Conservation (phyloP, 2,888 invertebrate genomes). For the Dysmachus trigonus region DNA sequence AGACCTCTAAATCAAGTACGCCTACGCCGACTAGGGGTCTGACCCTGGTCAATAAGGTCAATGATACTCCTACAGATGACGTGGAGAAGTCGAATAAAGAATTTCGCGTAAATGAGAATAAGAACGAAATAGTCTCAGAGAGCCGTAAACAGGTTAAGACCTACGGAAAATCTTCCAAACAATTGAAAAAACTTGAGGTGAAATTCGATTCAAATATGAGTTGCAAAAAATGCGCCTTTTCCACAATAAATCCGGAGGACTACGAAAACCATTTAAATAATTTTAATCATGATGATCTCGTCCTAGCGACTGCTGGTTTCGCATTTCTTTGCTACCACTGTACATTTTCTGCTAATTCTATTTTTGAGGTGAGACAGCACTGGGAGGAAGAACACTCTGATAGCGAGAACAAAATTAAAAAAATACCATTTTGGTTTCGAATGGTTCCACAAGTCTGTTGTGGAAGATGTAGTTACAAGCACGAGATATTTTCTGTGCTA, state of each 20-base stretch:
- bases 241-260: not conserved
- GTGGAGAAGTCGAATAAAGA: not conserved
- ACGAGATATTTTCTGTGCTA: not conserved
- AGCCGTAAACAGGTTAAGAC: not conserved
- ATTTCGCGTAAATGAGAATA: not conserved
- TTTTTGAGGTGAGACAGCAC: not conserved
- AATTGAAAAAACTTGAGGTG: not conserved
- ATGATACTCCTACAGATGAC: not conserved
- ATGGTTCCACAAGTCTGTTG: not conserved
- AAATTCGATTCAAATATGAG: not conserved
- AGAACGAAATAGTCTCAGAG: not conserved
- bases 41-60: not conserved
- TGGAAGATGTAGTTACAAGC: not conserved
- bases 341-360: not conserved
- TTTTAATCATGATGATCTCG: not conserved
- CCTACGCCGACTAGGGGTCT: not conserved
- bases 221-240: not conserved
- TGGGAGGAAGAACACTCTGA: not conserved
- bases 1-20: not conserved
- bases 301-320: not conserved
- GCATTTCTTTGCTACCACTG: slow-evolving; percentile 11
- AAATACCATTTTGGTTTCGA: slow-evolving; percentile 13
- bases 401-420: not conserved
- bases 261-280: not conserved
- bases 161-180: not conserved